Base-by-base conservation (phyloP, 2,888 invertebrate genomes). In the Amphipoea oculea region DNA sequence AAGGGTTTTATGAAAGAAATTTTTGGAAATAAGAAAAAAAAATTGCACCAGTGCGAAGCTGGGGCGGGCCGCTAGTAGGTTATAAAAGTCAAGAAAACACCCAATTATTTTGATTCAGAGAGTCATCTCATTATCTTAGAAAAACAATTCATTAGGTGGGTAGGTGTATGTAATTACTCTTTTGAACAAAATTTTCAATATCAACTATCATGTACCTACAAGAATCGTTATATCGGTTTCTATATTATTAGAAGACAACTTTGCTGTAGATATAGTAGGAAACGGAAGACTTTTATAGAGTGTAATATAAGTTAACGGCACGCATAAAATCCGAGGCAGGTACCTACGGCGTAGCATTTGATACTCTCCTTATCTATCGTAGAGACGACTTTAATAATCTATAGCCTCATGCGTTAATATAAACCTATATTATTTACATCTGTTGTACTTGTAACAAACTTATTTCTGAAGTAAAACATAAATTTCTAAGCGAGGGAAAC, bases 221-320 rank as follows among this genome's bases (percentile, higher is more conserved):
- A 62, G 40, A 76, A 70, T 68, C 29, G 12, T 66, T 79, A 79
- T 73, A 84, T 81, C 73, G 69, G 54, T 76, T 81, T 86, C 81
- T 89, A 85, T 85, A 78, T 77, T 88, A 91, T 92, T 90, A 91
- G 83, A 90, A 90, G 87, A 89, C 89, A 88, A 90, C 90, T 90
- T 89, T 88, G 87, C 86, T 82, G 86, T 87, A 84, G 90, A 89
- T 81, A 92, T 91, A 92, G 92, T 91, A 91, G 91, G 90, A 92
- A 92, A 92, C 92, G 92, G 92, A 93, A 93, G 92, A 92, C 90
- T 94, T 95, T 94, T 95, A 95, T 94, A 92, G 93, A 91, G 89
- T 90, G 94, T 92, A 94, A 94, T 95, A 95, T 95, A 95, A 94
- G 92, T 94, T 95, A 94, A 95, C 90, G 94, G 93, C 92, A 90